Conservation (phyloP, 2,797 vertebrate species). For the Trachurus trachurus region DNA sequence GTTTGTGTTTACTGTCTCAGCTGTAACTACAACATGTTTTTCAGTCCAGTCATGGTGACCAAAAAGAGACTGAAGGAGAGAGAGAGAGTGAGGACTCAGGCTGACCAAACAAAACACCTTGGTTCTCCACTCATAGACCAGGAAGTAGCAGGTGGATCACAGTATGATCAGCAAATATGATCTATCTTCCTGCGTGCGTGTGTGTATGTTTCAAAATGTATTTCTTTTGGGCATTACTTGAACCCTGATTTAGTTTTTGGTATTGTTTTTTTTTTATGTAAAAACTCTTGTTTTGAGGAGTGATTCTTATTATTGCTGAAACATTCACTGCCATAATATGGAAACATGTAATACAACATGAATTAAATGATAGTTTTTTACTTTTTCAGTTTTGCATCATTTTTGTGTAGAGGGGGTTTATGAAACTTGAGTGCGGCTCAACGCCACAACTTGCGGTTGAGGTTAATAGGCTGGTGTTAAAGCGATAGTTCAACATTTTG, state of each 20-base stretch:
- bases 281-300: constrained; percentile 89
- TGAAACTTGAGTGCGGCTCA: not conserved
- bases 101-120: constrained; percentile 78
- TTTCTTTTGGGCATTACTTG: constrained; percentile 88
- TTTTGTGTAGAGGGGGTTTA: constrained; percentile 47
- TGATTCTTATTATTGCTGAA: constrained; percentile 89
- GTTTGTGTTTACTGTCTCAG: constrained; percentile 86
- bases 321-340: constrained; percentile 95
- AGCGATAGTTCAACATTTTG: too few relatives aligned
- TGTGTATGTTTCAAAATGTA: constrained; percentile 72
- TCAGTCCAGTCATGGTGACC: constrained; percentile 89
- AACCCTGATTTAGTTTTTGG: constrained; percentile 88
- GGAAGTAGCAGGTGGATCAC: constrained; percentile 73
- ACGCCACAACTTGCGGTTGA: not conserved
- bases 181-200: constrained; percentile 57
- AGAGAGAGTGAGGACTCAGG: constrained; percentile 73
- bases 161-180: constrained; percentile 67
- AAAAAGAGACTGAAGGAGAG: constrained; percentile 78
- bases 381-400: constrained; percentile 83
- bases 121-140: constrained; percentile 71
- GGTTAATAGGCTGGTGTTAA: not conserved
- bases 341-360: constrained; percentile 93
- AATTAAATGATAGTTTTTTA: constrained; percentile 99
- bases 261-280: constrained; percentile 75
- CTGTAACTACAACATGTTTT: constrained; percentile 86